These are phyloP conservation scores for Apostichopus leukothele DNA, from an alignment of 53 echinoderm and acorn worm genomes.

Conservation along the genomic window DNA sequence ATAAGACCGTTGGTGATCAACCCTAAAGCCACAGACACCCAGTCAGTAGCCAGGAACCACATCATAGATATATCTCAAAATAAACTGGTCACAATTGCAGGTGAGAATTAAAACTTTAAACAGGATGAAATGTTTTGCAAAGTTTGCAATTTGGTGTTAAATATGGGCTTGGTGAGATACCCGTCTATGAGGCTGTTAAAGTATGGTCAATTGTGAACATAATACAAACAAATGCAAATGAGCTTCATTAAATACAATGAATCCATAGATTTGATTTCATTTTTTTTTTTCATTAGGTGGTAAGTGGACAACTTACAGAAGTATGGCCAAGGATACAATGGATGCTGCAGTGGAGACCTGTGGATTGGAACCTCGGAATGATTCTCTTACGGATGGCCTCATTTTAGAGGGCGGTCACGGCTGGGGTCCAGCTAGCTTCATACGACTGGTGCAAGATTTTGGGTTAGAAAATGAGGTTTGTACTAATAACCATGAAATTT, in stretches of 20 bases:
- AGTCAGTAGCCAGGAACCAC: slow-evolving; percentile 94
- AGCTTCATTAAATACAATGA: no score
- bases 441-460: slow-evolving; percentile 94
- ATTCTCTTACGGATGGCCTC: slow-evolving; percentile 87
- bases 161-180: no score
- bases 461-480: slow-evolving; percentile 88
- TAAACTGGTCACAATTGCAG: slow-evolving; percentile 90
- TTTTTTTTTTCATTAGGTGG: slow-evolving; percentile 59
- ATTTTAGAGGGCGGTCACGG: slow-evolving; percentile 90
- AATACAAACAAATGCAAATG: no score
- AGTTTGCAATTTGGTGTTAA: neutral
- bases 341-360: slow-evolving; percentile 78
- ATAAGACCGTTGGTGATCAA: slow-evolving; percentile 91
- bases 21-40: slow-evolving; percentile 86
- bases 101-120: slow-evolving; percentile 40
- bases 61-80: slow-evolving; percentile 88
- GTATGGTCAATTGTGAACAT: no score
- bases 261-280: neutral
- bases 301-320: slow-evolving; percentile 96
- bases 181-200: neutral
- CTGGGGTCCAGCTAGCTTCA: slow-evolving; percentile 87
- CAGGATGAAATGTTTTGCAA: neutral
- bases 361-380: slow-evolving; percentile 74
- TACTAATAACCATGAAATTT: neutral
- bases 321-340: slow-evolving; percentile 91